These are phyloP conservation scores for Pogonus chalceus DNA, from an alignment of 1,140 invertebrate species.

Conservation along the genomic window DNA sequence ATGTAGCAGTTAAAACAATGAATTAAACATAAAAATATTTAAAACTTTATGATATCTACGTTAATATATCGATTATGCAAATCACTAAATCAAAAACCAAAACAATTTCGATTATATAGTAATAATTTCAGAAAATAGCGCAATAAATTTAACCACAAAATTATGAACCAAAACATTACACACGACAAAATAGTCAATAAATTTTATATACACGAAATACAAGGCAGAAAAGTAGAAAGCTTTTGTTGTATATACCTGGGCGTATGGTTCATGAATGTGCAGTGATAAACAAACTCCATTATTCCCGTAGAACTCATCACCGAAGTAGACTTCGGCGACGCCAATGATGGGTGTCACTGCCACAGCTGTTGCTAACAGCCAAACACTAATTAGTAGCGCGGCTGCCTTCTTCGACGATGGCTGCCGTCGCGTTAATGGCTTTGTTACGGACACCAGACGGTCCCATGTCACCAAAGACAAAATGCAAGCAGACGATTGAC, in stretches of 20 bases:
- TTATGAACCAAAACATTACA: too few species aligned
- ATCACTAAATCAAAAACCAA: too few species aligned
- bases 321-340: conserved; percentile 35
- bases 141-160: too few species aligned
- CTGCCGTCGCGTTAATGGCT: conserved; percentile 40
- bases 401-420: conserved; percentile 30
- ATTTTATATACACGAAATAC: too few species aligned
- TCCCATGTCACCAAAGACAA: conserved; percentile 54
- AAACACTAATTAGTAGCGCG: conserved; percentile 40
- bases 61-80: too few species aligned
- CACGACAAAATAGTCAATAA: too few species aligned
- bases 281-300: conserved; percentile 53
- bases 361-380: conserved; percentile 41
- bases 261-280: conserved; percentile 51
- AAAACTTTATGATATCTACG: too few species aligned
- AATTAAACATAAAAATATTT: too few species aligned
- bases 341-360: conserved; percentile 41
- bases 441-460: conserved; percentile 48
- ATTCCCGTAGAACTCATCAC: conserved; percentile 46
- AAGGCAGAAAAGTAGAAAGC: too few species aligned
- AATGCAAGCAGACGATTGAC: conserved; percentile 53
- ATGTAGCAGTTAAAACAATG: too few species aligned
- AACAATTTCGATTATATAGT: too few species aligned
- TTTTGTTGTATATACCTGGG: conserved; percentile 37
- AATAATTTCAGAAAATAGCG: too few species aligned